Percentiles rank a stretch among this genome's conserved stretches.
phyloP scores from a whole-genome alignment of 2,113 vertebrate species.

The Halichoeres trimaculatus region DNA sequence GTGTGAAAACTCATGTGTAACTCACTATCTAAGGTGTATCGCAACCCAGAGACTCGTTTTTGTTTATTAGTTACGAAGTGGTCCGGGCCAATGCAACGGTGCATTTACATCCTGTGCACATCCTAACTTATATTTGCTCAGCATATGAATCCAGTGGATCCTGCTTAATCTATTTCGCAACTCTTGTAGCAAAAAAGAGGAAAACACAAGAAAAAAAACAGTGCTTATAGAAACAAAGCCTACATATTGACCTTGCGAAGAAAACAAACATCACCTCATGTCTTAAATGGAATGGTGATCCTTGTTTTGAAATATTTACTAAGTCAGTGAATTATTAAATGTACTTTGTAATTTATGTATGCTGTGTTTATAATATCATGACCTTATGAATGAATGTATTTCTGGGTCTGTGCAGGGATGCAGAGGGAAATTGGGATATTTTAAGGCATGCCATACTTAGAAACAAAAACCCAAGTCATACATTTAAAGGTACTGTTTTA shows the following conservation, averaged over 20 bases:
- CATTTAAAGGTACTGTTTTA: not conserved
- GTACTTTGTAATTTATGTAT: slow-evolving; percentile 60
- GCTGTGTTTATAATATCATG: slow-evolving; percentile 62
- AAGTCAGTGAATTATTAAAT: slow-evolving; percentile 56
- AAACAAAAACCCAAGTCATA: not conserved
- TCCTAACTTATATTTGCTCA: slow-evolving; percentile 11
- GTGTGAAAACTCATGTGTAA: not conserved
- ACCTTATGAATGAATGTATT: slow-evolving; percentile 55
- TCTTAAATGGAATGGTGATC: not conserved
- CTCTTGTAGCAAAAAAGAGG: slow-evolving; percentile 10
- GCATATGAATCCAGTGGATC: slow-evolving; percentile 14
- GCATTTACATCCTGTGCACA: slow-evolving; percentile 43
- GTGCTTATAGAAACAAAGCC: not conserved
- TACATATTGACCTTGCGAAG: not conserved
- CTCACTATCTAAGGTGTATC: not conserved
- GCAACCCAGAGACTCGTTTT: not conserved
- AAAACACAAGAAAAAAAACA: not conserved
- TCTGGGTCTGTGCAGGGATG: slow-evolving; percentile 46
- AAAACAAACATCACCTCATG: slow-evolving; percentile 1
- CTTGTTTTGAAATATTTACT: slow-evolving; percentile 44
- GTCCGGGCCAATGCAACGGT: not conserved
- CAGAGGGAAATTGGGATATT: slow-evolving; percentile 25
- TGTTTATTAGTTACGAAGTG: slow-evolving; percentile 3
- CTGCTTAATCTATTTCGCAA: slow-evolving; percentile 16
- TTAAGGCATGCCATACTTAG: not conserved